phyloP scores from a whole-genome alignment of 2,888 invertebrate genomes.

The Aporophyla nigra region DNA sequence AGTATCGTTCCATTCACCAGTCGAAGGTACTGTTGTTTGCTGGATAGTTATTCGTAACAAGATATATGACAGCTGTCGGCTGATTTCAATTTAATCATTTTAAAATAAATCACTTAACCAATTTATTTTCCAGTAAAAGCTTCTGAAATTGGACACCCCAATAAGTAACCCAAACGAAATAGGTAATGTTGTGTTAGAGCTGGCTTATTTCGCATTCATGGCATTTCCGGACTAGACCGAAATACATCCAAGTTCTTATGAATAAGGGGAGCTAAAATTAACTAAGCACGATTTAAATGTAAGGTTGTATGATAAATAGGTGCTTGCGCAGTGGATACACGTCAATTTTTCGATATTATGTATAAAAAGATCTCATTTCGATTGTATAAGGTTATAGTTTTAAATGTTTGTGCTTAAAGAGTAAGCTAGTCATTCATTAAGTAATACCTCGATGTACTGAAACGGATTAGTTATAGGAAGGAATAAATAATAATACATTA shows the following conservation, averaged over 20 bases:
- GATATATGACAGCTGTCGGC: constrained; percentile 1
- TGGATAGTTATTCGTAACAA: constrained; percentile 12
- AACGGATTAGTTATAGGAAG: constrained; percentile 83
- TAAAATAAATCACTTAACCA: background rate
- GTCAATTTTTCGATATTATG: constrained; percentile 86
- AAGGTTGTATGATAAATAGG: constrained; percentile 89
- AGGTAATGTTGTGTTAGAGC: background rate
- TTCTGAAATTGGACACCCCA: background rate
- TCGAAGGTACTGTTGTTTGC: background rate
- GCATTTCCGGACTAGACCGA: background rate
- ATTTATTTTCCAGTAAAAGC: background rate
- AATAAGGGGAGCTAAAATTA: constrained; percentile 60
- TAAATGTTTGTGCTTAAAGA: constrained; percentile 84
- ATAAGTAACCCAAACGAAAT: background rate
- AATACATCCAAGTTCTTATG: constrained; percentile 26
- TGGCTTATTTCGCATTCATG: too few species aligned
- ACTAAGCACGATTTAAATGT: constrained; percentile 74
- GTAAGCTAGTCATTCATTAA: constrained; percentile 84
- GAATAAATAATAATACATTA: constrained; percentile 78
- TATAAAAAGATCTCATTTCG: constrained; percentile 79
- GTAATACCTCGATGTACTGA: constrained; percentile 88
- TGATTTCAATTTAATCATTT: background rate
- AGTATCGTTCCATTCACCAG: background rate
- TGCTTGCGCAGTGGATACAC: constrained; percentile 88
- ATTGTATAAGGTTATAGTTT: constrained; percentile 77